phyloP scores from a whole-genome alignment of 2,797 vertebrate genomes.

The Lutra lutra region DNA sequence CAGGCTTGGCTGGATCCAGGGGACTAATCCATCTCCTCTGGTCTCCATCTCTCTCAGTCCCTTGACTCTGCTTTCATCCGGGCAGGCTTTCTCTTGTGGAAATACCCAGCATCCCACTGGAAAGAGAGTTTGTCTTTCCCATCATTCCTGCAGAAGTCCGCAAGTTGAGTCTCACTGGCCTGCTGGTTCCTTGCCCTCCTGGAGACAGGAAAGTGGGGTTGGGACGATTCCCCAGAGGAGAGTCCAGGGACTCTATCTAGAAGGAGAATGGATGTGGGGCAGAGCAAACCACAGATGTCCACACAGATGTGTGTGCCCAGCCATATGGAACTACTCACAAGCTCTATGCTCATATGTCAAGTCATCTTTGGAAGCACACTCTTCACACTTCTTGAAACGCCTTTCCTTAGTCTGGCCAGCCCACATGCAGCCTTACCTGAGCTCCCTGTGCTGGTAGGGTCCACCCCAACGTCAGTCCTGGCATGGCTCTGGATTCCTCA shows the following conservation, averaged over 20 bases:
- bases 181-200: neutral
- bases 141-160: neutral
- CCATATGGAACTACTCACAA: neutral
- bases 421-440: neutral
- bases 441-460: neutral
- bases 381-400: neutral
- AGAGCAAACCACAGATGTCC: neutral
- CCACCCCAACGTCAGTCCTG: rapidly evolving
- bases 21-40: neutral
- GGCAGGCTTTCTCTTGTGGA: neutral
- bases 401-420: neutral
- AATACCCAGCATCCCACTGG: neutral
- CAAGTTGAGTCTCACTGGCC: neutral
- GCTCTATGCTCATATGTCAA: neutral
- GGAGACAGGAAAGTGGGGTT: neutral
- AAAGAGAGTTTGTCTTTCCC: neutral
- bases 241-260: neutral
- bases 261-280: neutral
- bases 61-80: neutral
- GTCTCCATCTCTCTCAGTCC: neutral
- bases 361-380: neutral
- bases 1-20: neutral
- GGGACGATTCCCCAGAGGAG: neutral
- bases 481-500: neutral
- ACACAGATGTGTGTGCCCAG: neutral